These are phyloP conservation scores for Maniola hyperantus DNA, from an alignment of 2,888 invertebrate species.

Conservation along the genomic window DNA sequence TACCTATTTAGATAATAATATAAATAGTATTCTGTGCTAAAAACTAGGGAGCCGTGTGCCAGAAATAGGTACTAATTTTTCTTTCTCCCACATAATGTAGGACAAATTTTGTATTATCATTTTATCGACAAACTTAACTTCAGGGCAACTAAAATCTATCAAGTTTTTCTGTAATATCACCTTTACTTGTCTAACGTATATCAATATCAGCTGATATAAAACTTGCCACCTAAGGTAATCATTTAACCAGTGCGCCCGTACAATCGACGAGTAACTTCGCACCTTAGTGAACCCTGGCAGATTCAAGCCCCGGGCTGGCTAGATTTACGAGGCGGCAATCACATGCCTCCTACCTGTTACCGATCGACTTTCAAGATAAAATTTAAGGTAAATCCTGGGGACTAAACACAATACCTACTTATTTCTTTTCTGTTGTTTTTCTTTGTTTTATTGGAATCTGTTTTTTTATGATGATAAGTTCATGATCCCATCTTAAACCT, in stretches of 20 bases:
- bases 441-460: neutral
- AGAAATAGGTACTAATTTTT: too few species aligned
- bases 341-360: slow-evolving; percentile 49
- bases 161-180: neutral
- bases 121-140: too few species aligned
- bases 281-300: slow-evolving; percentile 44
- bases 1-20: too few species aligned
- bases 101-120: too few species aligned
- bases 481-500: too few species aligned
- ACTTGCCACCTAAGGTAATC: slow-evolving; percentile 12
- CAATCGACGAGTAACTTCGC: slow-evolving; percentile 46
- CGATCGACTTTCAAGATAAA: slow-evolving; percentile 18
- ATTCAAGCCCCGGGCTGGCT: slow-evolving; percentile 57
- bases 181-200: neutral
- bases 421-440: neutral
- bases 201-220: slow-evolving; percentile 6
- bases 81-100: too few species aligned
- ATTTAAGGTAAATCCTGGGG: slow-evolving; percentile 16
- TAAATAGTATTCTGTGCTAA: too few species aligned
- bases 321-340: slow-evolving; percentile 70
- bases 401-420: slow-evolving; percentile 13
- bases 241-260: neutral
- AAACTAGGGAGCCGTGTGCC: too few species aligned
- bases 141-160: neutral
- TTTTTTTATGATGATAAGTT: too few species aligned